Evolutionary conservation across 2,113 vertebrate genomes (phyloP).

Genomic region (Anseranas semipalmata): DNA sequence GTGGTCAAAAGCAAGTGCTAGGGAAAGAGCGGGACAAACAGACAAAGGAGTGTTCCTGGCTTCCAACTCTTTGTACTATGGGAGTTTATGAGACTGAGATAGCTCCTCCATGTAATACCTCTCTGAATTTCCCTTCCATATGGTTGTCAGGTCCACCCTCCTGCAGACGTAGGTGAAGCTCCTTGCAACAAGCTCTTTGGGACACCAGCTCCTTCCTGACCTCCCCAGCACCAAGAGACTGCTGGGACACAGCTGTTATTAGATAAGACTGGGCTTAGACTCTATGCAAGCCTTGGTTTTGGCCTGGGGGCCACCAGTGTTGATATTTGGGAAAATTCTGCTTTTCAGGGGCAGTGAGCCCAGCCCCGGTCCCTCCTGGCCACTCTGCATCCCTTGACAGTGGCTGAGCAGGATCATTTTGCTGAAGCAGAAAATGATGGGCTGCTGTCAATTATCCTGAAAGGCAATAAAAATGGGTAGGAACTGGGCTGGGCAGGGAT

Average conservation of each 20-base stretch:
- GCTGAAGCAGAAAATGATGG: neutral
- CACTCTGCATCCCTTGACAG: neutral
- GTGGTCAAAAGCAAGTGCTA: neutral
- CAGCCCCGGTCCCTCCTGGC: neutral
- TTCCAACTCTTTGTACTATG: neutral
- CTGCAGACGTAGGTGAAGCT: neutral
- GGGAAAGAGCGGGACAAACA: neutral
- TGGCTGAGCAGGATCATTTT: neutral
- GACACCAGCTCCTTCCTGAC: neutral
- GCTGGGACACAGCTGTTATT: neutral
- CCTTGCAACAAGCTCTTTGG: neutral
- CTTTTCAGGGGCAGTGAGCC: neutral
- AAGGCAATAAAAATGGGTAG: neutral
- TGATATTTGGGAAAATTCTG: neutral
- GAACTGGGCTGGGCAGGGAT: neutral
- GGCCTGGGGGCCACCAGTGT: neutral
- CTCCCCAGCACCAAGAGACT: neutral
- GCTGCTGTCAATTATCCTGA: neutral
- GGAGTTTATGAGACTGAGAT: neutral
- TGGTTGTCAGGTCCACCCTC: neutral
- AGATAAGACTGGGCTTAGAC: neutral
- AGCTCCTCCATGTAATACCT: neutral
- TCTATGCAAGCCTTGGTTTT: neutral
- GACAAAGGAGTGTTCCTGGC: neutral
- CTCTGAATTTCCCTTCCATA: fast-evolving